These are phyloP conservation scores for Anguilla obscura DNA, from an alignment of 2,797 vertebrate genomes.

Conservation along the genomic window DNA sequence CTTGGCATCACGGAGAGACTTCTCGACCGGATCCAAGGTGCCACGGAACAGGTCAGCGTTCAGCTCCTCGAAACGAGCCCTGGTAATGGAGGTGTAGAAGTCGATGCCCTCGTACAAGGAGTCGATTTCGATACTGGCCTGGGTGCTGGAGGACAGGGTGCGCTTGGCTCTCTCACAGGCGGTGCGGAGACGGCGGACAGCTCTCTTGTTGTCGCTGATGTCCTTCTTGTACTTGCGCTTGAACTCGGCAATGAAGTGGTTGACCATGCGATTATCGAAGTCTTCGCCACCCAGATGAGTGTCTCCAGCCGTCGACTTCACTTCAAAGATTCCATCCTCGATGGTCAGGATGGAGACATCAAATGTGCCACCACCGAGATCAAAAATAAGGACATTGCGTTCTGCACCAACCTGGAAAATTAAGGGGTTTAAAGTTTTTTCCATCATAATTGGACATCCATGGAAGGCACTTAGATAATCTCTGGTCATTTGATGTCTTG, in stretches of 20 bases:
- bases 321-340: conserved; percentile 86
- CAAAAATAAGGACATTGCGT: conserved; percentile 85
- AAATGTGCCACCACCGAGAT: conserved; percentile 86
- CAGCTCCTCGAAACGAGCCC: conserved; percentile 86
- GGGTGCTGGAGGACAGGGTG: conserved; percentile 79
- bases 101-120: conserved; percentile 85
- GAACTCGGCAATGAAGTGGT: conserved; percentile 77
- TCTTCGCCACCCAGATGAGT: conserved; percentile 85
- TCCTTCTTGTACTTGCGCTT: conserved; percentile 86
- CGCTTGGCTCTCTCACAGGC: conserved; percentile 80
- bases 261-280: conserved; percentile 75
- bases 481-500: conserved; percentile 63
- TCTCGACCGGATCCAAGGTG: conserved; percentile 86
- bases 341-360: conserved; percentile 87
- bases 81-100: conserved; percentile 87
- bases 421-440: fast-evolving
- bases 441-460: too few relatives aligned
- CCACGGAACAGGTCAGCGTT: conserved; percentile 85
- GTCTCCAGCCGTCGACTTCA: conserved; percentile 84
- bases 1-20: conserved; percentile 82
- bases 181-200: conserved; percentile 78
- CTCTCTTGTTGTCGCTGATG: conserved; percentile 84
- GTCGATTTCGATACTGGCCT: conserved; percentile 80
- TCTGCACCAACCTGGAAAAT: conserved; percentile 79
- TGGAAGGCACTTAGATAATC: too few relatives aligned